Conservation (phyloP, 2,113 vertebrate species). For the Psilopsiagon aurifrons region DNA sequence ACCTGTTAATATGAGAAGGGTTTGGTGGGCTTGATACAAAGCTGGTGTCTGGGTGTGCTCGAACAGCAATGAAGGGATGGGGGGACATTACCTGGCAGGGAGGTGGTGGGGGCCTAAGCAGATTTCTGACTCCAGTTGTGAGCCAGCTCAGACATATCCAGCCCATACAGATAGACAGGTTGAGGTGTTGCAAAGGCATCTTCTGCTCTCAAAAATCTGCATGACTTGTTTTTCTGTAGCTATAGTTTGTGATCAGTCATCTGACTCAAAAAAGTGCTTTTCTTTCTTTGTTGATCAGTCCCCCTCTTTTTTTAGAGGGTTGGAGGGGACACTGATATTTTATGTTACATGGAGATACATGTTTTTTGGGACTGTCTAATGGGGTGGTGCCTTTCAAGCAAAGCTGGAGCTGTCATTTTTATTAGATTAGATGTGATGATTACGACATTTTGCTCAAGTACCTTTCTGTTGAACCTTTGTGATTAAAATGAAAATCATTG, state of each 20-base stretch:
- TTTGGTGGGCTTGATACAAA: background rate
- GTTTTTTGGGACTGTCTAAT: background rate
- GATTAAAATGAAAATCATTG: background rate
- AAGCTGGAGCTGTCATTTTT: background rate
- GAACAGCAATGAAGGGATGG: background rate
- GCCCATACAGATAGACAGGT: background rate
- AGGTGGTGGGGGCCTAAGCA: background rate
- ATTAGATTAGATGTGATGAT: background rate
- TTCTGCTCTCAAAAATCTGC: background rate
- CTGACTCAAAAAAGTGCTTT: background rate
- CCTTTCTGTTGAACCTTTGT: background rate
- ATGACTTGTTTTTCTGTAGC: background rate
- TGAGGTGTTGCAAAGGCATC: background rate
- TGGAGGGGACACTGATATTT: background rate
- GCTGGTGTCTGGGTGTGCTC: background rate
- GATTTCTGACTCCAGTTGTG: background rate
- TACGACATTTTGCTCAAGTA: background rate
- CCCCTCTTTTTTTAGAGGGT: no score
- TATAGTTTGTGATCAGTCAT: no score
- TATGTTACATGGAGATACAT: background rate
- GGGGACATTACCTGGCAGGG: background rate
- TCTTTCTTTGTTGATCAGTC: background rate
- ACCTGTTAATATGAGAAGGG: background rate
- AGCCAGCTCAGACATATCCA: background rate
- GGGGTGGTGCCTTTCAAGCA: background rate